Evolutionary conservation across 2,113 vertebrate species (phyloP).

Genomic region (Gopherus flavomarginatus): DNA sequence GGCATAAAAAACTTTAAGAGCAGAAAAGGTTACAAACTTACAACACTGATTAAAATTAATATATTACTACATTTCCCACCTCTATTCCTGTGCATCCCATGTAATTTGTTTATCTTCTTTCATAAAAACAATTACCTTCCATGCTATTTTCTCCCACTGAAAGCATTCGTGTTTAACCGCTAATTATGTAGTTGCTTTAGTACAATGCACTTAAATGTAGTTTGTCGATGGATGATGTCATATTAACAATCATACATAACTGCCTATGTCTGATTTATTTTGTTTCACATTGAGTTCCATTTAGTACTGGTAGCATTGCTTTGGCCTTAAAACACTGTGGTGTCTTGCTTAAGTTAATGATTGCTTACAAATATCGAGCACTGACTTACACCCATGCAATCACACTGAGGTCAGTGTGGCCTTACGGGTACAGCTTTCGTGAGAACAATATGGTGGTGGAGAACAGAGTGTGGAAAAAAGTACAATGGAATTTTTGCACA

Average conservation of each 20-base stretch:
- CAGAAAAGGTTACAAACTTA: not conserved
- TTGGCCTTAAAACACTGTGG: conserved; percentile 21
- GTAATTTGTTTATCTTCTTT: conserved; percentile 17
- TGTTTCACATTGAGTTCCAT: conserved; percentile 43
- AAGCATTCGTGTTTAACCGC: conserved; percentile 25
- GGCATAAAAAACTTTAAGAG: not conserved
- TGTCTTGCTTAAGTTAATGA: conserved; percentile 23
- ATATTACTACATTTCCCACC: not conserved
- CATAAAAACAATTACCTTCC: conserved; percentile 28
- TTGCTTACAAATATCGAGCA: conserved; percentile 25
- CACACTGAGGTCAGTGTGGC: not conserved
- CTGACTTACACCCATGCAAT: not conserved
- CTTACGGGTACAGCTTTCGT: conserved; percentile 21
- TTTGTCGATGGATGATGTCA: conserved; percentile 47
- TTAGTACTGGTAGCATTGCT: conserved; percentile 47
- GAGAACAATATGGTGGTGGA: not conserved
- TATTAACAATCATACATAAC: conserved; percentile 43
- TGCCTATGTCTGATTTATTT: conserved; percentile 58
- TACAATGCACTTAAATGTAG: conserved; percentile 31
- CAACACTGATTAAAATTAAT: not conserved
- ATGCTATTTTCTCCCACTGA: not conserved
- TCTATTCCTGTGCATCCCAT: not conserved
- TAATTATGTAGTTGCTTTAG: conserved; percentile 56
- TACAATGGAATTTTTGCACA: not conserved
- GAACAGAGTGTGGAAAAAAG: not conserved